Conservation (phyloP, 2,888 invertebrate genomes). For the Mellilla xanthometata region DNA sequence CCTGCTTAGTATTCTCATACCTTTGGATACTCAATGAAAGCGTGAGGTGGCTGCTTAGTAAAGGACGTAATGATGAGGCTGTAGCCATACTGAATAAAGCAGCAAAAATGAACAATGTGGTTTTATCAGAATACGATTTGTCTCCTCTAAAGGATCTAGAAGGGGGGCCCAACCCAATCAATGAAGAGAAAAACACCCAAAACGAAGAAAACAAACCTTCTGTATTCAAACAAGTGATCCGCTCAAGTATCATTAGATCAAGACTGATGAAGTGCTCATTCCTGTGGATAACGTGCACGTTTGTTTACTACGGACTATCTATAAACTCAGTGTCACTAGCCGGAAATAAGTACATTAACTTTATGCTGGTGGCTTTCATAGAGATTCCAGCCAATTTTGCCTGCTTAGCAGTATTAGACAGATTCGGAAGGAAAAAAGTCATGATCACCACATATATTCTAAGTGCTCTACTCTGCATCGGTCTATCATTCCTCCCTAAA, state of each 20-base stretch:
- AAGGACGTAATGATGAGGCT: conserved; percentile 85
- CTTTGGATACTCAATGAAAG: conserved; percentile 89
- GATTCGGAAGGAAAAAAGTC: conserved; percentile 84
- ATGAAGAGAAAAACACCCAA: conserved; percentile 26
- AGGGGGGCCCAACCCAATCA: conserved; percentile 33
- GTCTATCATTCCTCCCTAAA: conserved; percentile 82
- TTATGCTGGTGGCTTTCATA: conserved; percentile 84
- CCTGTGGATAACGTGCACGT: conserved; percentile 90
- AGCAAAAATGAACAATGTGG: conserved; percentile 84
- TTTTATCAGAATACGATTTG: conserved; percentile 66
- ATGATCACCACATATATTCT: conserved; percentile 84
- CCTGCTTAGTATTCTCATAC: conserved; percentile 85
- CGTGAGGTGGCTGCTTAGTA: conserved; percentile 89
- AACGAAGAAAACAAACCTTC: conserved; percentile 43
- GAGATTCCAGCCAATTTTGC: conserved; percentile 89
- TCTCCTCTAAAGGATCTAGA: conserved; percentile 56
- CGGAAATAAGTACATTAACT: conserved; percentile 90
- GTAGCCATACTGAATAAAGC: conserved; percentile 84
- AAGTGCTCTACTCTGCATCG: conserved; percentile 84
- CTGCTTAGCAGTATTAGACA: conserved; percentile 84
- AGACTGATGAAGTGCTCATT: conserved; percentile 86
- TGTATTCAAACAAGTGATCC: conserved; percentile 68
- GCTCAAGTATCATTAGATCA: conserved; percentile 78
- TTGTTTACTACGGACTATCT: conserved; percentile 91
- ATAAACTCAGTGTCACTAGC: conserved; percentile 89